Evolutionary conservation across 2,888 invertebrate genomes (phyloP).

Genomic region (Pterostichus niger): DNA sequence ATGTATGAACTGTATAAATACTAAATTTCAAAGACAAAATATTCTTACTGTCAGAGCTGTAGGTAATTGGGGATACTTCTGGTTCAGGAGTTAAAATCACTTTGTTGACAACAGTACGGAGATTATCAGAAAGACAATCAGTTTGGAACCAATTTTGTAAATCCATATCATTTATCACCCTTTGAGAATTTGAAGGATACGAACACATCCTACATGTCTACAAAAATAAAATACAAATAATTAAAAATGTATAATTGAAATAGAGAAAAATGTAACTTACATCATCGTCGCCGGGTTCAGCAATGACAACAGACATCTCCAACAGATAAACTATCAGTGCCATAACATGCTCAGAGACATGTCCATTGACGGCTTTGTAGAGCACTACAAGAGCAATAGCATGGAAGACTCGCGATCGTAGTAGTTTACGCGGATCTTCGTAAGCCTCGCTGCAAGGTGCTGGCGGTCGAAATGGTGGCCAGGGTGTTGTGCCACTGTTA

Average conservation of each 20-base stretch:
- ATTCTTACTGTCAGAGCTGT: conserved; percentile 83
- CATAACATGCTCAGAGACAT: conserved; percentile 92
- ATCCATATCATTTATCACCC: conserved; percentile 79
- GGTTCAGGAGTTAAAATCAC: conserved; percentile 82
- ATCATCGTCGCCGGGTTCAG: conserved; percentile 75
- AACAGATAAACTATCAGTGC: conserved; percentile 92
- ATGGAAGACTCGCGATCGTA: conserved; percentile 83
- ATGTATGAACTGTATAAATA: background rate
- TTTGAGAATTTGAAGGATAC: conserved; percentile 71
- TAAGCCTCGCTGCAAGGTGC: conserved; percentile 82
- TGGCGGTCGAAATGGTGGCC: conserved; percentile 91
- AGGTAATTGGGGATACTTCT: conserved; percentile 79
- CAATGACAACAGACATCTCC: conserved; percentile 86
- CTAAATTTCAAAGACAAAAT: background rate
- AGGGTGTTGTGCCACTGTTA: conserved; percentile 76
- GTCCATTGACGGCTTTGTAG: conserved; percentile 89
- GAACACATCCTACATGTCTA: conserved; percentile 66
- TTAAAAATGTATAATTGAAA: conserved; percentile 9
- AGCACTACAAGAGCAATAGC: conserved; percentile 89
- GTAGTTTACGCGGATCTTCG: conserved; percentile 83
- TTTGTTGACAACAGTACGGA: conserved; percentile 83
- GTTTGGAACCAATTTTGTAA: conserved; percentile 85
- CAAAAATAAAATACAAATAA: conserved; percentile 37
- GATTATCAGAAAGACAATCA: conserved; percentile 87
- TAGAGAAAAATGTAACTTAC: conserved; percentile 70